Conservation (phyloP, 2,888 invertebrate genomes). For the Sipha maydis region DNA sequence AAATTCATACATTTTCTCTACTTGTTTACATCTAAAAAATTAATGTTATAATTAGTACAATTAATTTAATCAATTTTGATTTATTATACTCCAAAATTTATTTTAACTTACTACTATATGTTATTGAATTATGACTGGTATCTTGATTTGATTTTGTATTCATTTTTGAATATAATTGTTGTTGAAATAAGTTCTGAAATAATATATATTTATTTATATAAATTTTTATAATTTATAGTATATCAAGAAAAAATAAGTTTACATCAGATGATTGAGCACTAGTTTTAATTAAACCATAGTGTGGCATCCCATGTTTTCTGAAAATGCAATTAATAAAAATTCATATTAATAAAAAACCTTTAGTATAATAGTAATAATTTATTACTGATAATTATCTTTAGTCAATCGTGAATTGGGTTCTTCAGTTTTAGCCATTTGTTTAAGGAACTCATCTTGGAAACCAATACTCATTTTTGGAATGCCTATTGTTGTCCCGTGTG, state of each 20-base stretch:
- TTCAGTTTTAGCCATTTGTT: conserved; percentile 63
- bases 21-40: conserved; percentile 39
- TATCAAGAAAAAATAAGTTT: conserved; percentile 20
- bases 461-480: conserved; percentile 63
- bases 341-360: neutral
- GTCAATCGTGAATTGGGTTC: conserved; percentile 33
- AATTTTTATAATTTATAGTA: conserved; percentile 1
- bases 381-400: conserved; percentile 55
- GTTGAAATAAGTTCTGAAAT: conserved; percentile 47
- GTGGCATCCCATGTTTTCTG: conserved; percentile 43
- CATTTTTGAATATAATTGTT: conserved; percentile 43
- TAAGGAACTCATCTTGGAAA: conserved; percentile 63
- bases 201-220: neutral
- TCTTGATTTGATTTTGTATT: conserved; percentile 46
- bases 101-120: conserved; percentile 55
- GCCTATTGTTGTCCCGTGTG: conserved; percentile 33
- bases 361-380: neutral
- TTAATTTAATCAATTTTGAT: neutral
- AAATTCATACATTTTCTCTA: conserved; percentile 2
- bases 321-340: neutral
- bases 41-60: conserved; percentile 20
- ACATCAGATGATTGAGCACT: conserved; percentile 39
- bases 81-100: conserved; percentile 10
- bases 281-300: conserved; percentile 33
- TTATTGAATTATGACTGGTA: conserved; percentile 43